Evolutionary conservation across 2,888 invertebrate species (phyloP), one percentile per base, ranked within the genome.

Genomic region (Eupithecia subumbrata): DNA sequence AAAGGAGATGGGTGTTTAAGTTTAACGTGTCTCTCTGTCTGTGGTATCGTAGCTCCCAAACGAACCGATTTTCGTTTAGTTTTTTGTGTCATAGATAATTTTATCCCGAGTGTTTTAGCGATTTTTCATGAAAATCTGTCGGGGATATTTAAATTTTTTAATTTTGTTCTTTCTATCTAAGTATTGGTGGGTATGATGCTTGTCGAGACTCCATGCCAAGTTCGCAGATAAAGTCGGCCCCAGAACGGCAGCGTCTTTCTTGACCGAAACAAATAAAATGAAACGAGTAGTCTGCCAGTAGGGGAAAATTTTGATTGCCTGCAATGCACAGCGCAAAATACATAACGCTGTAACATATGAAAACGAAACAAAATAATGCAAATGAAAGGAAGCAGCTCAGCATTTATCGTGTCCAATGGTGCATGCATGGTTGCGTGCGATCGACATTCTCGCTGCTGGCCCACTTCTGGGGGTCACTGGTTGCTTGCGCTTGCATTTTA

Each of bases 341-440:
- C 30, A 30, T 34, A 64, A 64, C 22, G 8, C 63, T 30, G 7
- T 5, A 5, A 56, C 2, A 7, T 67, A 67, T 68, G 68, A 40
- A 43, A 43, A 68, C 22, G 25, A 68, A 34, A 30, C 34, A 34
- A 34, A 16, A 64, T 64, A 64, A 64, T 64, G 18, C 30, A 64
- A 64, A 34, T 14, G 7, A 64, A 64, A 71, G 43, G 75, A 56
- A 67, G 43, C 63, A 60, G 56, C 52, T 52, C 30, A 45, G 34
- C 56, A 43, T 74, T 74, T 77, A 78, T 80, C 76, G 75, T 74
- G 76, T 73, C 77, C 80, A 85, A 80, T 82, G 80, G 80, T 77
- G 82, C 84, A 80, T 72, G 70, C 69, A 75, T 83, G 79, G 84
- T 84, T 81, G 82, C 83, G 83, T 80, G 79, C 71, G 69, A 5